Evolutionary conservation across 2,113 vertebrate species (phyloP).

Genomic region (Mus spicilegus): DNA sequence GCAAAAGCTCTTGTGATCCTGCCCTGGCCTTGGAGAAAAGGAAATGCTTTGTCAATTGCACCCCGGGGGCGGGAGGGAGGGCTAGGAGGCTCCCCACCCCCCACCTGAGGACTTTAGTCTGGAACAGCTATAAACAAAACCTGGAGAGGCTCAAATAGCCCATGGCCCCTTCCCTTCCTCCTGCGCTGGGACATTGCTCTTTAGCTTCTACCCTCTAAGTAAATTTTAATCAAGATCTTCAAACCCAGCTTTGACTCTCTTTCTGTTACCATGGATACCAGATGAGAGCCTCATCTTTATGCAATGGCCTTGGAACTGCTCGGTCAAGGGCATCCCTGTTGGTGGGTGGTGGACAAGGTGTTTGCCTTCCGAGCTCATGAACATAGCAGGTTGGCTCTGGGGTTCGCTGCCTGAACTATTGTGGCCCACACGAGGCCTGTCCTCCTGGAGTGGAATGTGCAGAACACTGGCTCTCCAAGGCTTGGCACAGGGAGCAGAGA

Average conservation of each 20-base stretch:
- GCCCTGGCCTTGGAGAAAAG: conserved; percentile 82
- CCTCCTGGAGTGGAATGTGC: background rate
- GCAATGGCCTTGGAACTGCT: background rate
- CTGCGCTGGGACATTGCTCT: conserved; percentile 4
- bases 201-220: conserved; percentile 44
- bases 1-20: conserved; percentile 81
- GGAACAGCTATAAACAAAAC: conserved; percentile 64
- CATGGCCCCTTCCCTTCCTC: background rate
- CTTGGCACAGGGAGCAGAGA: background rate
- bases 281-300: background rate
- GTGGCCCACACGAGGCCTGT: background rate
- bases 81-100: conserved; percentile 35
- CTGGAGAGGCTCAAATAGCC: conserved; percentile 26
- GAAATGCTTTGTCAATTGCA: conserved; percentile 86
- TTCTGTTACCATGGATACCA: conserved; percentile 49
- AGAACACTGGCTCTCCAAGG: too few species aligned
- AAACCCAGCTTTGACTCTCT: conserved; percentile 43
- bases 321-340: background rate
- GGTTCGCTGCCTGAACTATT: background rate
- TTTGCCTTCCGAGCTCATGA: background rate
- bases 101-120: conserved; percentile 67
- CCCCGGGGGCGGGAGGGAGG: conserved; percentile 24
- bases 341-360: background rate
- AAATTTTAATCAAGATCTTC: conserved; percentile 32
- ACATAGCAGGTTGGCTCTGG: background rate